These are phyloP conservation scores for Tricholaema leucomelas DNA, from an alignment of 2,113 vertebrate genomes.

Conservation along the genomic window DNA sequence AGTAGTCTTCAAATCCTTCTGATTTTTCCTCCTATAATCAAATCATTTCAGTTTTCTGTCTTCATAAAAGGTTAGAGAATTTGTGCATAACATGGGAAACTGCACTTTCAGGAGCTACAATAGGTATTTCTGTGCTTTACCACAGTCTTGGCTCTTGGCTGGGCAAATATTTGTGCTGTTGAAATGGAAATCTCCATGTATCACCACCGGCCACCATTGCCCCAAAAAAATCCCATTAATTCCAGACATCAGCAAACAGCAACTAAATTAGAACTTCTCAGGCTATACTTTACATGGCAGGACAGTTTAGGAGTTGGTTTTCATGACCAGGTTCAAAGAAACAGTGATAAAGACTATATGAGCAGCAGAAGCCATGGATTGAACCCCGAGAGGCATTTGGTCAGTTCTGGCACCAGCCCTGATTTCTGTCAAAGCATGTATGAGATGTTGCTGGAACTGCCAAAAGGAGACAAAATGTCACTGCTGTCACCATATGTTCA, in stretches of 20 bases:
- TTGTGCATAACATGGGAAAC: neutral
- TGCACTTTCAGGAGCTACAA: neutral
- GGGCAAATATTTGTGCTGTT: neutral
- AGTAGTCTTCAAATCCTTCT: constrained; percentile 14
- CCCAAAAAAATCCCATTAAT: neutral
- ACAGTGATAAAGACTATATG: neutral
- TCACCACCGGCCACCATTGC: neutral
- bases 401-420: neutral
- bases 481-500: neutral
- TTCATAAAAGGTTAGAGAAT: neutral
- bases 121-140: neutral
- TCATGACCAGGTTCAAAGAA: neutral
- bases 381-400: neutral
- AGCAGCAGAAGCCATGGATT: neutral
- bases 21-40: neutral
- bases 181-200: neutral
- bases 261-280: neutral
- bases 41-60: neutral
- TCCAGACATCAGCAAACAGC: neutral
- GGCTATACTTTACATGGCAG: neutral
- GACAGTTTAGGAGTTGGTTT: neutral
- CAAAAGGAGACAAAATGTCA: neutral
- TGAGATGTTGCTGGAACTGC: neutral
- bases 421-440: neutral
- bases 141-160: neutral